Conservation (phyloP, 2,888 invertebrate species). For the Capitulum mitella region DNA sequence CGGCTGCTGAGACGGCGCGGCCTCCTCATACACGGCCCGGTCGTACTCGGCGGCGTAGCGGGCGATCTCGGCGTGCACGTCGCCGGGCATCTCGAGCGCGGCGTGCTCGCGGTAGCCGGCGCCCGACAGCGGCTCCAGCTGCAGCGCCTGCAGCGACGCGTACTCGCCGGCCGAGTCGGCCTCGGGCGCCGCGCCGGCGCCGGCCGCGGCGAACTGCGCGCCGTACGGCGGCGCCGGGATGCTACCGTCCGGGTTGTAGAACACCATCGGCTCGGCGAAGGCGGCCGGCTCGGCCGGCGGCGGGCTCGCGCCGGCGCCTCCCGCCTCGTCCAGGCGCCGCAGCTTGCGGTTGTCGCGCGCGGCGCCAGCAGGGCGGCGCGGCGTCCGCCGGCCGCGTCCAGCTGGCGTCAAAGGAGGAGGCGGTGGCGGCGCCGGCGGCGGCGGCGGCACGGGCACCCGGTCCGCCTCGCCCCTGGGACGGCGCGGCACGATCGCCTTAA, state of each 20-base stretch:
- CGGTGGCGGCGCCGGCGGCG: neutral
- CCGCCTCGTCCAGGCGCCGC: neutral
- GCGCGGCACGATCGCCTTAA: slow-evolving; percentile 4
- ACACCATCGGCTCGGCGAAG: neutral
- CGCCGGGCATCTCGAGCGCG: neutral
- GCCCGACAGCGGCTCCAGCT: neutral
- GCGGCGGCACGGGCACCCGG: neutral
- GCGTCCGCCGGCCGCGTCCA: neutral
- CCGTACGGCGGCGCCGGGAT: neutral
- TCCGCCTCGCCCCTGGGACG: neutral
- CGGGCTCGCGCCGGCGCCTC: neutral
- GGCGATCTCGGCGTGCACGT: neutral
- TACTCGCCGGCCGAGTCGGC: neutral
- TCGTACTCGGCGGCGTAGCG: neutral
- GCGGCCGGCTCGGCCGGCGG: neutral
- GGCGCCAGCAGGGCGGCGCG: neutral
- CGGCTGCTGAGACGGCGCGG: neutral
- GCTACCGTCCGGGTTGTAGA: slow-evolving; percentile 8
- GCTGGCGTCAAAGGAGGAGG: neutral
- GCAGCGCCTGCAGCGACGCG: neutral
- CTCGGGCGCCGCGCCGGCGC: neutral
- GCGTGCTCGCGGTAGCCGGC: neutral
- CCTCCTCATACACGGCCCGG: neutral
- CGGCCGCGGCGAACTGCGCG: neutral
- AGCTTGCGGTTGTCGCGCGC: neutral